These are phyloP conservation scores for Engystomops pustulosus DNA, from an alignment of 2,113 vertebrate genomes.

Conservation along the genomic window DNA sequence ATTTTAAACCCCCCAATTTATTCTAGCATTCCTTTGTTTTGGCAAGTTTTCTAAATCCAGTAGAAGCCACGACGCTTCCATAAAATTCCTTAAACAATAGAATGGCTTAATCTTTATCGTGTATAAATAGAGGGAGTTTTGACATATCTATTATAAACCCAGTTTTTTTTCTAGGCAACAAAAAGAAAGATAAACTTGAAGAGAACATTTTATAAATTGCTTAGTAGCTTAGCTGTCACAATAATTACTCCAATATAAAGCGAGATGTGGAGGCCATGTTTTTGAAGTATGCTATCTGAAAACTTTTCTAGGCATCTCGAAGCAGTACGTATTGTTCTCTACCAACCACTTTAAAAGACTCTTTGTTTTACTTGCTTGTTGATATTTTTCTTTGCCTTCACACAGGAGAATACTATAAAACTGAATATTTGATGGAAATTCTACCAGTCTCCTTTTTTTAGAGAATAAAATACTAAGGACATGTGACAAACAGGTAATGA, in stretches of 20 bases:
- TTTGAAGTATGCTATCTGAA: slow-evolving; percentile 40
- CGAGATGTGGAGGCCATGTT: slow-evolving; percentile 22
- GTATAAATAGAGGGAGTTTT: slow-evolving; percentile 49
- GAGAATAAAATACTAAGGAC: neutral
- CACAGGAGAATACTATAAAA: slow-evolving; percentile 2
- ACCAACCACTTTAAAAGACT: slow-evolving; percentile 9
- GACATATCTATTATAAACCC: slow-evolving; percentile 56
- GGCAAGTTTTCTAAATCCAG: slow-evolving; percentile 24
- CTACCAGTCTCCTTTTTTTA: neutral
- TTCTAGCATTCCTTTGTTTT: slow-evolving; percentile 48
- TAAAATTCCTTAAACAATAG: slow-evolving; percentile 43
- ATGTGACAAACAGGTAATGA: neutral
- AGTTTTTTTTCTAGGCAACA: slow-evolving; percentile 21
- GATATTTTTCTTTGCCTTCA: neutral
- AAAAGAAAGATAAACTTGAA: slow-evolving; percentile 35
- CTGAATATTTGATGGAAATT: neutral
- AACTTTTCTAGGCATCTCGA: slow-evolving; percentile 19
- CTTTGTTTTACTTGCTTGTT: slow-evolving; percentile 19
- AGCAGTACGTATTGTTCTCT: neutral
- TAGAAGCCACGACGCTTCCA: slow-evolving; percentile 16
- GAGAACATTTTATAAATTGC: slow-evolving; percentile 51
- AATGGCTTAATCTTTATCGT: slow-evolving; percentile 49
- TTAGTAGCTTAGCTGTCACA: slow-evolving; percentile 51
- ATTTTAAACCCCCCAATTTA: slow-evolving; percentile 36
- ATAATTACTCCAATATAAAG: slow-evolving; percentile 47